Evolutionary conservation across 1,140 invertebrate genomes (phyloP).

Genomic region (Papilio polytes): DNA sequence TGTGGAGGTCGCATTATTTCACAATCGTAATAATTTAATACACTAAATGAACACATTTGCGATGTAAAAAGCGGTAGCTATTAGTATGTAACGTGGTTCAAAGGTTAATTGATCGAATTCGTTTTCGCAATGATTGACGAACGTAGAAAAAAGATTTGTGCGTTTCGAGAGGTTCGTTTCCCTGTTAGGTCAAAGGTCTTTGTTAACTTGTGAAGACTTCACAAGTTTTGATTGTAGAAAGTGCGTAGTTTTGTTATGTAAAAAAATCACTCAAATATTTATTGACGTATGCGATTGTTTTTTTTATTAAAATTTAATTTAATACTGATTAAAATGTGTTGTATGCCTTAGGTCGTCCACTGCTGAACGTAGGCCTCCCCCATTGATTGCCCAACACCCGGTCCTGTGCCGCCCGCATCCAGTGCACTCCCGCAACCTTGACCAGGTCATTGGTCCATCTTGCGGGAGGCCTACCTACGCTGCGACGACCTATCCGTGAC

Average conservation of each 20-base stretch:
- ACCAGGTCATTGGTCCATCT: too few species aligned
- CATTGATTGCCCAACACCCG: too few species aligned
- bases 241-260: not conserved
- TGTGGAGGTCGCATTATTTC: not conserved
- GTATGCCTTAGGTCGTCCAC: too few species aligned
- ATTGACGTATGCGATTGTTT: not conserved
- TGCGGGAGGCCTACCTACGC: too few species aligned
- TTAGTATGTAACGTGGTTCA: not conserved
- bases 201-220: constrained; percentile 3
- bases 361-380: too few species aligned
- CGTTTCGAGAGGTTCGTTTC: not conserved
- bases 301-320: not conserved
- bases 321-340: not conserved
- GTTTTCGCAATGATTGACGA: constrained; percentile 26
- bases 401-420: too few species aligned
- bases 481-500: too few species aligned
- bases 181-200: constrained; percentile 10
- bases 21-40: constrained; percentile 18
- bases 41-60: constrained; percentile 7
- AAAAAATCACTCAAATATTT: constrained; percentile 14
- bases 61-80: constrained; percentile 7
- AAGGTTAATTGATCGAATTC: constrained; percentile 29
- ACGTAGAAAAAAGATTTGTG: constrained; percentile 19
- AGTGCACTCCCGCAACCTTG: too few species aligned
- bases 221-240: constrained; percentile 21